A percentile compares a stretch with the other conserved stretches of the same genome.
These are phyloP conservation scores for Drosophila willistoni DNA, from an alignment of 1,140 invertebrate species.

Conservation along the genomic window DNA sequence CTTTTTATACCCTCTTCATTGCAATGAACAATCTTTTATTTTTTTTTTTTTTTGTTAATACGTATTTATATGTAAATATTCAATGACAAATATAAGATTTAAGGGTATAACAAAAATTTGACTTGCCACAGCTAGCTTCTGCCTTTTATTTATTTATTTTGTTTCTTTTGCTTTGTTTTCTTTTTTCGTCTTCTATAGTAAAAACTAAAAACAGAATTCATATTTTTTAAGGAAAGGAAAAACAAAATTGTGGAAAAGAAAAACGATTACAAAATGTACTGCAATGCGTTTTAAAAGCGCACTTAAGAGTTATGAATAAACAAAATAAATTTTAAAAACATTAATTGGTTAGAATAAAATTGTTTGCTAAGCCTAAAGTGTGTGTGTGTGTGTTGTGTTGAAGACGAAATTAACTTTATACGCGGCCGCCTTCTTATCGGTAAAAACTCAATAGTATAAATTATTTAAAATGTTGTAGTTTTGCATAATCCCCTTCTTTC, in stretches of 20 bases:
- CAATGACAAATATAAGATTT: not conserved
- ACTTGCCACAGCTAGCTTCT: not conserved
- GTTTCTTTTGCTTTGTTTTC: slow-evolving; percentile 27
- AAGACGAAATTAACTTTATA: slow-evolving; percentile 22
- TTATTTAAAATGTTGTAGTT: not conserved
- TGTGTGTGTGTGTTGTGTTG: slow-evolving; percentile 3
- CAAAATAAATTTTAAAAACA: slow-evolving; percentile 47
- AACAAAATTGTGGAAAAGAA: slow-evolving; percentile 24
- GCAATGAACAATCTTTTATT: not conserved
- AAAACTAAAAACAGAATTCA: slow-evolving; percentile 59
- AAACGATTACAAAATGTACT: slow-evolving; percentile 53
- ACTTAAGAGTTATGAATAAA: slow-evolving; percentile 51
- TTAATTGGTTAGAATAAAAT: slow-evolving; percentile 35
- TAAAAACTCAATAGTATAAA: slow-evolving; percentile 6
- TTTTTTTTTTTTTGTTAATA: not conserved
- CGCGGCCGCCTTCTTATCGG: slow-evolving; percentile 8
- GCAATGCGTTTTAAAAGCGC: slow-evolving; percentile 78
- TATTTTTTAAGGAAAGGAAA: slow-evolving; percentile 8
- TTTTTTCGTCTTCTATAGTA: slow-evolving; percentile 27
- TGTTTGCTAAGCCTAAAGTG: slow-evolving; percentile 43
- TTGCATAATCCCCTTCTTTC: not conserved
- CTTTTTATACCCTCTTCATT: not conserved
- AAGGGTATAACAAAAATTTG: not conserved
- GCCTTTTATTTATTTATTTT: not conserved
- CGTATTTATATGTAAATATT: not conserved